Evolutionary conservation across 2,113 vertebrate species (phyloP).

Genomic region (Ceyx margarethae): DNA sequence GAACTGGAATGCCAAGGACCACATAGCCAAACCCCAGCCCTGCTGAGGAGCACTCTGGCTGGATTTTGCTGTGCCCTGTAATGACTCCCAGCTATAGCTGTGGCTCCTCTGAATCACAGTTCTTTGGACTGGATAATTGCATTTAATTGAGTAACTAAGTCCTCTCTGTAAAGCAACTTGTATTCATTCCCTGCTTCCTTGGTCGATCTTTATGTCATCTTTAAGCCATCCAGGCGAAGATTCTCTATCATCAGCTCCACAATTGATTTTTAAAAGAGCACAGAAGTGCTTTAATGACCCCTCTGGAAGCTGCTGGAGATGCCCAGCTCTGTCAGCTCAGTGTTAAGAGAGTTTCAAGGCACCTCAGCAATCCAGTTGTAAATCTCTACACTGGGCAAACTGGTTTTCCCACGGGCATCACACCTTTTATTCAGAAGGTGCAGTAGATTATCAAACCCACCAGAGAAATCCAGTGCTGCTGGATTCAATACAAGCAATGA

Average conservation of each 20-base stretch:
- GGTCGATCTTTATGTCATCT: slow-evolving; percentile 4
- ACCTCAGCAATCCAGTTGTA: background rate
- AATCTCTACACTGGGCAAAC: background rate
- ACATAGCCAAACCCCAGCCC: background rate
- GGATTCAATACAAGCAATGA: background rate
- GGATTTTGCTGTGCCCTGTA: background rate
- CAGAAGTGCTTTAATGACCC: background rate
- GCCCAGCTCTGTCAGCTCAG: background rate
- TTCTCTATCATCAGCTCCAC: slow-evolving; percentile 9
- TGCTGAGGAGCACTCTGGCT: background rate
- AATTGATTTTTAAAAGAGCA: background rate
- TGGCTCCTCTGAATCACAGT: background rate
- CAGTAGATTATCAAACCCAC: background rate
- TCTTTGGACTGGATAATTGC: slow-evolving; percentile 1
- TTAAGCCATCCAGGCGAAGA: background rate
- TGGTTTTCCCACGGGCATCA: background rate
- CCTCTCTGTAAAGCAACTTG: background rate
- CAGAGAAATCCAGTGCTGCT: background rate
- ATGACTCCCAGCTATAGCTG: background rate
- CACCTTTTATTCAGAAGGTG: background rate
- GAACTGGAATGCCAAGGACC: background rate
- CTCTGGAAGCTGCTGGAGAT: background rate
- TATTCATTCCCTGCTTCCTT: background rate
- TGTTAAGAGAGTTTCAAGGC: background rate
- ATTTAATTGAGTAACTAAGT: slow-evolving; percentile 13